A percentile compares a stretch with the other conserved stretches of the same genome.
These are phyloP conservation scores for Cephus runcator DNA, from an alignment of 2,888 invertebrate species.

Conservation along the genomic window DNA sequence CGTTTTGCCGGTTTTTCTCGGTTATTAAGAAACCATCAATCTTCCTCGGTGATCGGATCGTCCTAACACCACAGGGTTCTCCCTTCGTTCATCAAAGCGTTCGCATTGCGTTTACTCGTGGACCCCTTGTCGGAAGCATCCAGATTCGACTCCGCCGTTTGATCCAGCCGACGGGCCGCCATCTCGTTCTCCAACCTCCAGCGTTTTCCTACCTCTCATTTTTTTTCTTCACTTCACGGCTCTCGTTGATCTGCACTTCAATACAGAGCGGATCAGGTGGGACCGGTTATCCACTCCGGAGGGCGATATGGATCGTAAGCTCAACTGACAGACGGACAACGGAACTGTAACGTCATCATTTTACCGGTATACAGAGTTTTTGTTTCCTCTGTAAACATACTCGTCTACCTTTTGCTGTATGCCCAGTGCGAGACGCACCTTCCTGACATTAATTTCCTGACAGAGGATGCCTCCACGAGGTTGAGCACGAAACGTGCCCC, in stretches of 20 bases:
- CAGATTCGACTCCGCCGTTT: constrained; percentile 27
- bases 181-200: not conserved
- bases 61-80: constrained; percentile 43
- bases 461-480: too few relatives aligned
- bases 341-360: constrained; percentile 46
- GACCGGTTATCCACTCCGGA: constrained; percentile 42
- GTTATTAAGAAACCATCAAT: constrained; percentile 63
- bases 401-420: too few relatives aligned
- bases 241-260: constrained; percentile 23
- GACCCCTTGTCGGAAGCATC: constrained; percentile 29
- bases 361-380: constrained; percentile 28
- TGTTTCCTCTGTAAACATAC: constrained; percentile 28
- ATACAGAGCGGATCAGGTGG: constrained; percentile 23
- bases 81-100: constrained; percentile 5
- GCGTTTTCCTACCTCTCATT: not conserved
- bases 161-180: constrained; percentile 14
- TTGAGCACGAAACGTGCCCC: too few relatives aligned
- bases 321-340: constrained; percentile 37
- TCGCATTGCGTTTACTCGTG: constrained; percentile 17
- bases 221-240: not conserved
- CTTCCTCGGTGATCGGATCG: constrained; percentile 50
- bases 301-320: constrained; percentile 33
- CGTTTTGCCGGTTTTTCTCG: constrained; percentile 61
- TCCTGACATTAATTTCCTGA: too few relatives aligned
- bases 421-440: too few relatives aligned